phyloP scores from a whole-genome alignment of 2,888 invertebrate species.

The Conus canariensis region DNA sequence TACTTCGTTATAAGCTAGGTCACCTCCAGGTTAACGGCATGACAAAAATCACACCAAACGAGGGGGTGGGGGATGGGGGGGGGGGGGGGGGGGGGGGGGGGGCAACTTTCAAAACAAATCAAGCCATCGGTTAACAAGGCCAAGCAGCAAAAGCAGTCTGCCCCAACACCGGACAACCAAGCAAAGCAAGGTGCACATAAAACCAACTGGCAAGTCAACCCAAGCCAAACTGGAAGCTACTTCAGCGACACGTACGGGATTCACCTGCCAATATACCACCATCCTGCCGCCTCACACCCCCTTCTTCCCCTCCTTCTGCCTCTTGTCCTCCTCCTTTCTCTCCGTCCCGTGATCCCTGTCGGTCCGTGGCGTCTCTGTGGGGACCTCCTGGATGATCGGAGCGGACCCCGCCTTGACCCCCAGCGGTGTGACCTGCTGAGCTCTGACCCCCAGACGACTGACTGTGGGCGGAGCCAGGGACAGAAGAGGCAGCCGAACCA shows the following conservation, averaged over 20 bases:
- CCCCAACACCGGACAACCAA: background rate
- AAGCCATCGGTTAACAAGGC: no score
- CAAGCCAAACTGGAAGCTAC: conserved; percentile 10
- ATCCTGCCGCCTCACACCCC: conserved; percentile 16
- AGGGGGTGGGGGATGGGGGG: no score
- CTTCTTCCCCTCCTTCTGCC: conserved; percentile 23
- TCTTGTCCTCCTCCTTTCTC: background rate
- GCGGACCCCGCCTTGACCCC: background rate
- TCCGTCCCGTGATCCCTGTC: background rate
- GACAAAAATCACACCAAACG: no score
- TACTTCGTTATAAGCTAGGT: no score
- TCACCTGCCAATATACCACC: conserved; percentile 45
- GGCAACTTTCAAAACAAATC: no score
- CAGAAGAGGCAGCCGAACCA: background rate
- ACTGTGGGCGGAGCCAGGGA: background rate
- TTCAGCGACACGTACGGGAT: conserved; percentile 48
- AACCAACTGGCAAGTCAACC: background rate
- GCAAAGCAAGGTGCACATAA: background rate
- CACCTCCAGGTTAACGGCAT: no score
- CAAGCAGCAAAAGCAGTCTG: no score
- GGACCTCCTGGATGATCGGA: no score
- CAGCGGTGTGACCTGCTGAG: background rate
- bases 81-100: no score
- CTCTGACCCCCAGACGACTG: background rate
- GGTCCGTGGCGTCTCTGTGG: background rate